Conservation (phyloP, 2,888 invertebrate genomes). For the Drosophila meridionalis region DNA sequence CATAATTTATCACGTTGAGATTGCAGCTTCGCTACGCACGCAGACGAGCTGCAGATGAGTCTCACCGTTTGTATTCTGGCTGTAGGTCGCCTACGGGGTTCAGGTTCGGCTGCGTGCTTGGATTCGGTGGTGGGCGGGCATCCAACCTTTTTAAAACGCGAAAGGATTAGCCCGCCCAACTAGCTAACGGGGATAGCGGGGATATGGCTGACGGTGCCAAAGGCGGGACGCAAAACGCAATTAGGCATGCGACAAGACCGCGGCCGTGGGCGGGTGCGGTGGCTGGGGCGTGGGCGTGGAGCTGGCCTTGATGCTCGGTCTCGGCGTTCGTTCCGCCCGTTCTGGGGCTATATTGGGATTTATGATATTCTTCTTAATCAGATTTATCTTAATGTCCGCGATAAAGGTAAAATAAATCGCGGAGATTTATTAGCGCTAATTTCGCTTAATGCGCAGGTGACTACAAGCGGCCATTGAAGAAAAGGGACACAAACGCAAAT, state of each 20-base stretch:
- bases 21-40: constrained; percentile 68
- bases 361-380: constrained; percentile 74
- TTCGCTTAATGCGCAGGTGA: constrained; percentile 48
- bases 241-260: constrained; percentile 69
- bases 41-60: constrained; percentile 56
- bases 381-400: constrained; percentile 71
- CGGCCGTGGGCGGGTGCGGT: constrained; percentile 17
- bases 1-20: constrained; percentile 78
- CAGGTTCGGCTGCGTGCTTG: constrained; percentile 18
- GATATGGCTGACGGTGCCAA: constrained; percentile 19
- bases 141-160: constrained; percentile 48
- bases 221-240: constrained; percentile 57
- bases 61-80: constrained; percentile 25
- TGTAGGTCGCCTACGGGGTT: constrained; percentile 27
- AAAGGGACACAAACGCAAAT: constrained; percentile 7
- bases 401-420: constrained; percentile 75
- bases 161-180: constrained; percentile 51
- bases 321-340: background rate
- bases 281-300: background rate
- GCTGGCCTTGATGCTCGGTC: background rate
- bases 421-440: constrained; percentile 69
- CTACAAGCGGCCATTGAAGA: constrained; percentile 17
- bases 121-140: constrained; percentile 17
- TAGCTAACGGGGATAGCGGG: constrained; percentile 3
- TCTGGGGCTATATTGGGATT: constrained; percentile 64